Conservation (phyloP, 2,888 invertebrate genomes). For the Gortyna flavago region DNA sequence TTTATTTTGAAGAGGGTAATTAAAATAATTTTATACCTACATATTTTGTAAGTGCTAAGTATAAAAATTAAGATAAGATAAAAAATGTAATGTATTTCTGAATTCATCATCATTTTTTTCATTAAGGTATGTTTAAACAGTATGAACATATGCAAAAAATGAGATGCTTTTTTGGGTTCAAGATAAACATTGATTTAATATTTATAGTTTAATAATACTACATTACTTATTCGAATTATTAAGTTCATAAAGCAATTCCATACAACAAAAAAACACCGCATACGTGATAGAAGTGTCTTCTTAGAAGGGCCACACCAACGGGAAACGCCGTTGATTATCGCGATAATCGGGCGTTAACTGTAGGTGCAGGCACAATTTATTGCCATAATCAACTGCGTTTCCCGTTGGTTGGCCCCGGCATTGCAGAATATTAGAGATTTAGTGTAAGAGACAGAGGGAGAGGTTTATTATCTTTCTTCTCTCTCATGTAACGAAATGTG, state of each 20-base stretch:
- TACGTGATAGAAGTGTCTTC: not conserved
- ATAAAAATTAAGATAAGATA: constrained; percentile 25
- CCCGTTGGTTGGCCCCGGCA: no score
- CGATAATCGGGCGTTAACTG: no score
- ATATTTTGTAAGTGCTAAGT: constrained; percentile 13
- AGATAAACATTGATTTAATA: not conserved
- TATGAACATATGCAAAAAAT: not conserved
- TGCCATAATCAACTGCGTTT: no score
- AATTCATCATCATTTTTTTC: not conserved
- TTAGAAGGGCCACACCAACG: no score
- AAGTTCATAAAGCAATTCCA: not conserved
- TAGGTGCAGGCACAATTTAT: no score
- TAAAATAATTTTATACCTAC: constrained; percentile 20
- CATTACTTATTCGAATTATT: not conserved
- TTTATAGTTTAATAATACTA: not conserved
- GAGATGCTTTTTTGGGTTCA: not conserved
- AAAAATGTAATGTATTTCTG: not conserved
- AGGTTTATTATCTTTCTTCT: not conserved
- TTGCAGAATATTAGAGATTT: not conserved
- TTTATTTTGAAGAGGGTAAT: constrained; percentile 34
- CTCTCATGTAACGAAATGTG: not conserved
- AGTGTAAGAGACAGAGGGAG: not conserved
- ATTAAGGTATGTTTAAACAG: no score
- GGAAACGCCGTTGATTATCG: no score
- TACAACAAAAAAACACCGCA: not conserved